Conservation (phyloP, 30 jellyfish, hydroid and myxozoan species). For the Aurelia sp. region DNA sequence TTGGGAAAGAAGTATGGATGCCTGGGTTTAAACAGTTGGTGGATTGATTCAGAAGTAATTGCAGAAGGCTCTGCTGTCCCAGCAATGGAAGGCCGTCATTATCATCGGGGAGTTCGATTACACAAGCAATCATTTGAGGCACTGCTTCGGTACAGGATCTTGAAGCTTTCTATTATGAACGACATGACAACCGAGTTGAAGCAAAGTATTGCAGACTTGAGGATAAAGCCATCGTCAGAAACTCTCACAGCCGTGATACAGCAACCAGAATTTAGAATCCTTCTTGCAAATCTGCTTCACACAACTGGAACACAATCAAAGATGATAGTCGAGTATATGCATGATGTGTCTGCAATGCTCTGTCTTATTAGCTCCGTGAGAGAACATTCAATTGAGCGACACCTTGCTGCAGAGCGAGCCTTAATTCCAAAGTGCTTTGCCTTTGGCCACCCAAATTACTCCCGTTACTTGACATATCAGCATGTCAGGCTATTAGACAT, state of each 20-base stretch:
- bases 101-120: constrained; percentile 37
- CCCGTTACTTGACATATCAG: constrained; percentile 46
- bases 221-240: constrained; percentile 58
- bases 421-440: constrained; percentile 42
- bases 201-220: constrained; percentile 60
- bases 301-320: constrained; percentile 1
- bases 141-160: constrained; percentile 60
- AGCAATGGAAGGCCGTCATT: constrained; percentile 69
- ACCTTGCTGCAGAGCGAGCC: no score
- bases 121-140: constrained; percentile 57
- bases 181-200: constrained; percentile 47
- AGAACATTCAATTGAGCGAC: constrained; percentile 42
- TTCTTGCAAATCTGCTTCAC: constrained; percentile 35
- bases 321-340: constrained; percentile 7
- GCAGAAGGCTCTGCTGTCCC: constrained; percentile 69
- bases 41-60: constrained; percentile 53
- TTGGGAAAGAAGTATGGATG: constrained; percentile 57
- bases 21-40: constrained; percentile 55
- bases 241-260: constrained; percentile 46
- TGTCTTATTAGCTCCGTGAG: constrained; percentile 2
- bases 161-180: constrained; percentile 32
- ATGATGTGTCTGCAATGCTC: constrained; percentile 28
- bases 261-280: constrained; percentile 39
- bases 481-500: constrained; percentile 40
- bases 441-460: constrained; percentile 42